phyloP scores from a whole-genome alignment of 2,113 vertebrate species.

The Nematolebias whitei region DNA sequence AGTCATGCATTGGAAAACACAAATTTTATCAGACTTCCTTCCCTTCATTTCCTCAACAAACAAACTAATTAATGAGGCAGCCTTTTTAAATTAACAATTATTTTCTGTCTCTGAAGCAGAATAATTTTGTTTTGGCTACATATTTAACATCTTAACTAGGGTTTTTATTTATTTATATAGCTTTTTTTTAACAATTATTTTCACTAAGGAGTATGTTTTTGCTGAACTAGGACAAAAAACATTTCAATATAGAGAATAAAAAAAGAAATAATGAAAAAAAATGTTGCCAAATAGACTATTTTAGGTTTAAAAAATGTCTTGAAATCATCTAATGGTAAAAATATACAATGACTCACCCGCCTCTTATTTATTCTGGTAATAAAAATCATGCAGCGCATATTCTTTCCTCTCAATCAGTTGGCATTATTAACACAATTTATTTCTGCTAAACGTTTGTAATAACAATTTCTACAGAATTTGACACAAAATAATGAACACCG shows the following conservation, averaged over 20 bases:
- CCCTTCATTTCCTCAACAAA: conserved; percentile 60
- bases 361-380: no score
- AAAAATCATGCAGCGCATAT: no score
- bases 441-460: no score
- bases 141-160: conserved; percentile 23
- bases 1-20: conserved; percentile 60
- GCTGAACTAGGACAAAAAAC: not conserved
- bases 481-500: not conserved
- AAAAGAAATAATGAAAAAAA: no score
- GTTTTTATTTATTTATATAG: conserved; percentile 20
- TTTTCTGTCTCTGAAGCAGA: conserved; percentile 76
- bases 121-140: conserved; percentile 52
- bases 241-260: no score
- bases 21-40: conserved; percentile 58
- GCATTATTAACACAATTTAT: no score
- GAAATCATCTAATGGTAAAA: no score
- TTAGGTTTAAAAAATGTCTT: no score
- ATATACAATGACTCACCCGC: no score
- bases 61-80: conserved; percentile 71
- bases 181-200: conserved; percentile 21
- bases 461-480: no score
- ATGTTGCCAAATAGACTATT: no score
- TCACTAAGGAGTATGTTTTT: not conserved
- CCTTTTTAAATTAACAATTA: conserved; percentile 79
- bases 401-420: no score